A percentile compares a stretch with the other conserved stretches of the same genome.
Conservation (phyloP, 92 coral and sea anemone genomes). For the Siderastrea radians region DNA sequence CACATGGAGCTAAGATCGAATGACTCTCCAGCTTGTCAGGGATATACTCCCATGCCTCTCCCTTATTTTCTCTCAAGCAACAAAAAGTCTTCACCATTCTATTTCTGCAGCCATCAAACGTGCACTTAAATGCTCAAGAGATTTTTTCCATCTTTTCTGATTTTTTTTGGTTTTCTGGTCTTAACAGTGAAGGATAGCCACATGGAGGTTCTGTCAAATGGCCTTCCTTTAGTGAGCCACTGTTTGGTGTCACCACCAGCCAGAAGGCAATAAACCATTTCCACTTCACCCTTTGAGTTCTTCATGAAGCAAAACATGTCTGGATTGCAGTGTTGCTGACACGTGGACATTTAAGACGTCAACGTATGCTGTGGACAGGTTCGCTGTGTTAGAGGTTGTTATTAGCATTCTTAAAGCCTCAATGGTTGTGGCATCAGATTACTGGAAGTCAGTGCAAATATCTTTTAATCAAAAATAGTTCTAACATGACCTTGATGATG, state of each 20-base stretch:
- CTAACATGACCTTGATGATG: too few species aligned
- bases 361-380: not conserved
- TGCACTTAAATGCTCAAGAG: not conserved
- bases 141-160: not conserved
- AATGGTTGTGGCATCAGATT: not conserved
- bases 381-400: not conserved
- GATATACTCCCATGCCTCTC: constrained; percentile 13
- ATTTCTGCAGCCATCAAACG: not conserved
- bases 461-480: too few species aligned
- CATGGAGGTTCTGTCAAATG: not conserved
- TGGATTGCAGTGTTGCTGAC: constrained; percentile 10
- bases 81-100: constrained; percentile 5
- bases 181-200: constrained; percentile 1
- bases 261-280: constrained; percentile 17
- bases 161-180: constrained; percentile 1
- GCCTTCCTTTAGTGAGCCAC: constrained; percentile 11
- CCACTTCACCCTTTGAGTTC: constrained; percentile 16
- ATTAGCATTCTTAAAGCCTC: not conserved
- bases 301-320: constrained; percentile 5
- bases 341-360: not conserved
- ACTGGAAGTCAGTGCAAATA: too few species aligned
- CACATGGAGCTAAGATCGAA: not conserved
- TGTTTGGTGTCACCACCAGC: constrained; percentile 13
- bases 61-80: not conserved
- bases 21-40: constrained; percentile 22